These are phyloP conservation scores for Clarias pachynema DNA, from an alignment of 2,797 vertebrate genomes.

Conservation along the genomic window DNA sequence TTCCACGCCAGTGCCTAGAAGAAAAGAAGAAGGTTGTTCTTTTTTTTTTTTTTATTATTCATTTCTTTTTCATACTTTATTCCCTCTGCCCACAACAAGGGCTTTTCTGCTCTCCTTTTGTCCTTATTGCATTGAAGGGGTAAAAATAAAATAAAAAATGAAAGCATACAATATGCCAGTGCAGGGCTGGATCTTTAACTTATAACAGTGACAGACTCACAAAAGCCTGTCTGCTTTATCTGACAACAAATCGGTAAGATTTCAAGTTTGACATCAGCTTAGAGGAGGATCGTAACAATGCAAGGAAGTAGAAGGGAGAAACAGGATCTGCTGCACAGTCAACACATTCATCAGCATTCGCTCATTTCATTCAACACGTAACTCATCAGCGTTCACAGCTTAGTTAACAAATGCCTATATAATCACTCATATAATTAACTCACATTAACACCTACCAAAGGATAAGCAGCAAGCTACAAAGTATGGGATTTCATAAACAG, in stretches of 20 bases:
- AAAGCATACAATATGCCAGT: constrained; percentile 83
- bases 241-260: constrained; percentile 79
- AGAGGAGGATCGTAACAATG: constrained; percentile 57
- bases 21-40: constrained; percentile 34
- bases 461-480: background rate
- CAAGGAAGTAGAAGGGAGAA: constrained; percentile 44
- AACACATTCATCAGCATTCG: constrained; percentile 23
- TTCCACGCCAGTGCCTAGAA: constrained; percentile 64
- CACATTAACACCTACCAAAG: constrained; percentile 9
- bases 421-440: constrained; percentile 33
- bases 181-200: constrained; percentile 73
- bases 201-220: constrained; percentile 70
- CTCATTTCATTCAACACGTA: constrained; percentile 19
- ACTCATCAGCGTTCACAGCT: constrained; percentile 17
- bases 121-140: constrained; percentile 72
- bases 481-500: constrained; percentile 18
- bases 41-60: constrained; percentile 60
- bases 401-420: constrained; percentile 12
- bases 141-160: constrained; percentile 62
- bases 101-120: constrained; percentile 80
- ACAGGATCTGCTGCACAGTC: constrained; percentile 38
- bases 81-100: constrained; percentile 78
- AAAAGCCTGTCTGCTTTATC: constrained; percentile 78
- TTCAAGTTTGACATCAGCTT: constrained; percentile 70
- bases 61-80: constrained; percentile 72